Conservation (phyloP, 2,888 invertebrate genomes). For the Marronus borbonicus region DNA sequence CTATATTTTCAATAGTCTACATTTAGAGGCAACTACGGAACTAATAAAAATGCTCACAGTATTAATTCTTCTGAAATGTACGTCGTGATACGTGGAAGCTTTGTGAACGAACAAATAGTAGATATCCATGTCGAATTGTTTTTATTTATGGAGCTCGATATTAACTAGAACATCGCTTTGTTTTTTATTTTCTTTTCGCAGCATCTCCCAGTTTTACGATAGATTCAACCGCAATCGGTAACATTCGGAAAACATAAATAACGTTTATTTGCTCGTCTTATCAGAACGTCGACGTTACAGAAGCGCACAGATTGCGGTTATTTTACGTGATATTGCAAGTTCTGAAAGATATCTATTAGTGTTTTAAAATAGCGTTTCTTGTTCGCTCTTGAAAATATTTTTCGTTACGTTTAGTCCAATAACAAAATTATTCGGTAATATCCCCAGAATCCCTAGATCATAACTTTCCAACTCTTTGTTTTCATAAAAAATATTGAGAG, state of each 20-base stretch:
- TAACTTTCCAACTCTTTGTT: too few relatives aligned
- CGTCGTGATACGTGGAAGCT: background rate
- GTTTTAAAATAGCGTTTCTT: background rate
- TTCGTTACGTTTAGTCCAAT: too few relatives aligned
- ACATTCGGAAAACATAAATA: constrained; percentile 7
- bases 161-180: constrained; percentile 6
- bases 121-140: constrained; percentile 7
- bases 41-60: constrained; percentile 1
- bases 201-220: background rate
- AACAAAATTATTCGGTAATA: too few relatives aligned
- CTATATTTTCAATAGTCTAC: background rate
- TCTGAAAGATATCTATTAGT: background rate
- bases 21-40: background rate
- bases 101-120: background rate
- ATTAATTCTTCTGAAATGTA: background rate
- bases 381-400: too few relatives aligned
- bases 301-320: background rate
- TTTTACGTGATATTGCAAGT: background rate
- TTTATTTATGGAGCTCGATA: constrained; percentile 5
- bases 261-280: constrained; percentile 19
- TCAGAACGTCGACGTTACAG: background rate
- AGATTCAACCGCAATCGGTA: constrained; percentile 1
- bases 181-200: background rate
- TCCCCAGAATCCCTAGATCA: too few relatives aligned
- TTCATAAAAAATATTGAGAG: too few relatives aligned